Base-by-base conservation (phyloP, 2,113 vertebrate genomes). In the Brachyhypopomus gauderio region DNA sequence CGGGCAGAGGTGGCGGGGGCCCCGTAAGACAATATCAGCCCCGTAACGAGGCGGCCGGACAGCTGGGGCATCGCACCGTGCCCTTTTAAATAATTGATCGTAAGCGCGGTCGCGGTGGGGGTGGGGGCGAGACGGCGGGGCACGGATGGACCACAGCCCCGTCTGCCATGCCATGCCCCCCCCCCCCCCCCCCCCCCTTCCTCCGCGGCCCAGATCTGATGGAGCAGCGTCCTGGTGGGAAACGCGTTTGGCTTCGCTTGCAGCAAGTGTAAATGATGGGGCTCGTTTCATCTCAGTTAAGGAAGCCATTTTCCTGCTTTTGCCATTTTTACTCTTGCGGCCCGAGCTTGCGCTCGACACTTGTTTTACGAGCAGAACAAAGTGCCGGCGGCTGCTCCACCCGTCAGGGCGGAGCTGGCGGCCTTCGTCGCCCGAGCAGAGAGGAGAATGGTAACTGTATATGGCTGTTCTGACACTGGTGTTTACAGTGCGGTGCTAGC, bases 401-500 rank as follows among this genome's bases (percentile, higher is more conserved):
- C 71, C 30, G 1, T 56, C 17, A 25, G 52, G 27, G 70, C 52
- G 70, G 45, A 81, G 78, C 55, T 62, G 30, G 56, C 52, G 27
- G n/a, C 77, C 72, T 71, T 56, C n/a, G 38, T 45, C 45, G 12
- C 52, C 58, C 80, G 45, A 22, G 45, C 19, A 20, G 66, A 63
- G 73, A 72, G 7, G 66, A 81, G 66, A 72, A 59, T 23, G 72
- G 81, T 89, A 88, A 89, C 87, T 87, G 85, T 77, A 78, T 88
- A 84, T 86, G 89, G 88, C 86, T 86, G 87, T 84, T 52, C 69
- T 86, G 81, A 82, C 84, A 86, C 85, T 52, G 63, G 45, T 89
- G 87, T 89, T 91, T 90, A 88, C 83, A 79, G 88, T 89, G 77
- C 87, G 77, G 72, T 52, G 72, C 87, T 80, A 64, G 66, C 86